Base-by-base conservation (phyloP, 2,888 invertebrate genomes). In the Drosophila merina region DNA sequence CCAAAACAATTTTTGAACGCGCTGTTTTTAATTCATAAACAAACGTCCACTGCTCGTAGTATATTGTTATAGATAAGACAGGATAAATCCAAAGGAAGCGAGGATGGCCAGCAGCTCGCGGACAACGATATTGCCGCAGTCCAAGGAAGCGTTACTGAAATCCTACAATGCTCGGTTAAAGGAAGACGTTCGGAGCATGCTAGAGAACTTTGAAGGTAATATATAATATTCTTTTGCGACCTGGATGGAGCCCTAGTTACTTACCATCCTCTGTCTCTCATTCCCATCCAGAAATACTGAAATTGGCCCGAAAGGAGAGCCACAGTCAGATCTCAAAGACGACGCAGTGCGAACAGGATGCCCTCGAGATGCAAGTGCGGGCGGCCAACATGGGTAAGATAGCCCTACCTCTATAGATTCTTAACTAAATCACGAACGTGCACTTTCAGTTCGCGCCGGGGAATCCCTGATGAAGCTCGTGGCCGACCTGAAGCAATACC, bases 401-500 rank as follows among this genome's bases (percentile, higher is more conserved):
- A 4, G 2, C 0, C 36, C 6, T 20, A 20, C 20, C 20, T 20
- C 20, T 20, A 20, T 20, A 2, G 20, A 20, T 1, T 14, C 20
- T 2, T 2, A 20, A 2, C 20, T 20, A 20, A 20, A 20, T 20
- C 20, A 2, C 20, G 2, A 2, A 20, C 20, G 20, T 20, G 20
- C 20, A 1, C 1, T 20, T 20, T 10, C 93, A 94, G 98, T 98
- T 0, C 93, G 99, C 86, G 99, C 99, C 64, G 98, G 98, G 0
- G 99, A 99, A 93, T 98, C 98, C 0, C 92, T 99, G 26, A 97
- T 98, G 96, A 99, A 99, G 91, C 93, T 99, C 30, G 98, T 99
- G 0, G 97, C 98, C 0, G 99, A 99, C 90, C 97, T 99, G 72
- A 99, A 99, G 89, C 99, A 99, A 90, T 99, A 99, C 91, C 93